Evolutionary conservation across 2,797 vertebrate species (phyloP).

Genomic region (Ciconia nigra): DNA sequence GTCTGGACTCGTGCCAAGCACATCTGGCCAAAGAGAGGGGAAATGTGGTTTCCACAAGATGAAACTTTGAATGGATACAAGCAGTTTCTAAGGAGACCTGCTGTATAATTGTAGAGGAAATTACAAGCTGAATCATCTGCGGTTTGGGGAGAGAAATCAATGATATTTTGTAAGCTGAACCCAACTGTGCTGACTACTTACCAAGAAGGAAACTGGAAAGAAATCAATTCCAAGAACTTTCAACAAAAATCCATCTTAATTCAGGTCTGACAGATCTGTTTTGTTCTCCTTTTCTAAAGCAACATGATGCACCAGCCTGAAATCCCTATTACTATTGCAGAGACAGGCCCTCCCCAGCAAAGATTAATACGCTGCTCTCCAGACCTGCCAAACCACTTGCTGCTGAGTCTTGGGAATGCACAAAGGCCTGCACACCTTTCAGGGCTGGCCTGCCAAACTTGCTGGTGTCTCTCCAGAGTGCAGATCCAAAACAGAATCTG

Average conservation of each 20-base stretch:
- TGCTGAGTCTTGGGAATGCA: background rate
- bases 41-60: slow-evolving; percentile 51
- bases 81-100: slow-evolving; percentile 60
- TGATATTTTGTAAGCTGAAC: slow-evolving; percentile 54
- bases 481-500: background rate
- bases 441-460: background rate
- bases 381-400: background rate
- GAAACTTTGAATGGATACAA: slow-evolving; percentile 40
- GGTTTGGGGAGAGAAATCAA: slow-evolving; percentile 53
- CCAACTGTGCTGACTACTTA: slow-evolving; percentile 42
- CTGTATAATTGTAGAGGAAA: slow-evolving; percentile 61
- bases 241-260: slow-evolving; percentile 55
- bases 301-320: background rate
- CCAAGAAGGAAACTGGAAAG: slow-evolving; percentile 43
- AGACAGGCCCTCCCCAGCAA: background rate
- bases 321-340: background rate
- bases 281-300: slow-evolving; percentile 1
- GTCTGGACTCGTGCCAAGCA: background rate
- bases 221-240: slow-evolving; percentile 57
- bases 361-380: background rate
- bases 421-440: background rate
- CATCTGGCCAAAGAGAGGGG: slow-evolving; percentile 3
- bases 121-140: slow-evolving; percentile 61
- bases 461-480: background rate
- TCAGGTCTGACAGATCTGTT: slow-evolving; percentile 29